A percentile compares a stretch with the other conserved stretches of the same genome.
Conservation (phyloP, 2,113 vertebrate species). For the Hepsetus odoe region DNA sequence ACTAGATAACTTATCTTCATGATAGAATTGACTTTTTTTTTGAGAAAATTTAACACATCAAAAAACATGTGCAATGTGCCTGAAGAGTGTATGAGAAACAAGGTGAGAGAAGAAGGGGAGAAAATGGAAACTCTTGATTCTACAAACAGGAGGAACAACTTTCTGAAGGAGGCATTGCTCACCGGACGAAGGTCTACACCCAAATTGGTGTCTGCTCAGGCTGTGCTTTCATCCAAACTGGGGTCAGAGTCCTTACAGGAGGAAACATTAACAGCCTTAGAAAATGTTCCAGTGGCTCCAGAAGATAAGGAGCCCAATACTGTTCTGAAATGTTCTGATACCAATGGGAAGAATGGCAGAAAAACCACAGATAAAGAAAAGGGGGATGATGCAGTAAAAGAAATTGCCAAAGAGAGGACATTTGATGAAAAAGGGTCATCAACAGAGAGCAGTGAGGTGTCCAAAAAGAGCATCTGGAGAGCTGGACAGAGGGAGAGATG, state of each 20-base stretch:
- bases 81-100: neutral
- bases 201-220: slow-evolving; percentile 45
- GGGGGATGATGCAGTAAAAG: slow-evolving; percentile 21
- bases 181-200: slow-evolving; percentile 34
- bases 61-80: neutral
- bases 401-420: slow-evolving; percentile 25
- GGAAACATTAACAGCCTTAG: neutral
- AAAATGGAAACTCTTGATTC: neutral
- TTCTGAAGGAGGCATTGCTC: neutral
- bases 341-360: neutral
- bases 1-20: slow-evolving; percentile 13
- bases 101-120: slow-evolving; percentile 2
- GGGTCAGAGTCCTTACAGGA: slow-evolving; percentile 17
- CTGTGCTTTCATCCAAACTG: slow-evolving; percentile 41
- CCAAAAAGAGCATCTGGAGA: slow-evolving; percentile 40
- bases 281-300: neutral
- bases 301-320: neutral
- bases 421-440: neutral
- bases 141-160: neutral
- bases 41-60: slow-evolving; percentile 33
- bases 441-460: neutral
- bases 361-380: slow-evolving; percentile 1
- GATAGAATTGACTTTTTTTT: slow-evolving; percentile 19
- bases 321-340: neutral
- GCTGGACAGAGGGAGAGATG: slow-evolving; percentile 31